phyloP scores from a whole-genome alignment of 2,888 invertebrate species.

The Eupithecia subfuscata region DNA sequence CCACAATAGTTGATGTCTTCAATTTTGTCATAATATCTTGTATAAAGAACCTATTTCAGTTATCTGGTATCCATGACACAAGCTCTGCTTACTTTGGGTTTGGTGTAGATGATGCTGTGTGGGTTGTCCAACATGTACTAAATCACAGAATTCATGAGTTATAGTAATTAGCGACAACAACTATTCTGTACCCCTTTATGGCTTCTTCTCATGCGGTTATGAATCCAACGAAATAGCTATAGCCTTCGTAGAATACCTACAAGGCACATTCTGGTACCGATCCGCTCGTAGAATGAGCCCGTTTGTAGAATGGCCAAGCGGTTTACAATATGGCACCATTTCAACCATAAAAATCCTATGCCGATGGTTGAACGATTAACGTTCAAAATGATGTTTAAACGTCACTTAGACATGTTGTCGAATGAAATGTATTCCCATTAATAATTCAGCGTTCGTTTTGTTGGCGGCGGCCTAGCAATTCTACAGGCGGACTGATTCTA shows the following conservation, averaged over 20 bases:
- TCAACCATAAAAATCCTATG: too few relatives aligned
- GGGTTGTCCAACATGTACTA: too few relatives aligned
- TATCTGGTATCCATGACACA: neutral
- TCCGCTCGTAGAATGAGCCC: neutral
- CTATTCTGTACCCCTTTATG: too few relatives aligned
- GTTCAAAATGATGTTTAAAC: neutral
- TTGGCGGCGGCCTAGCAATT: neutral
- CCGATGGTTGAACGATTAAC: neutral
- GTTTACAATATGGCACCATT: neutral
- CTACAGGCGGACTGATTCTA: too few relatives aligned
- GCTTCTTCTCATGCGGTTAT: neutral
- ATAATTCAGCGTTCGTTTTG: neutral
- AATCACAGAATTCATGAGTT: too few relatives aligned
- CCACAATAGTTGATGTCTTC: too few relatives aligned
- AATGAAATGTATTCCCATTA: neutral
- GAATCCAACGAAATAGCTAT: neutral
- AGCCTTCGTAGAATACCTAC: too few relatives aligned
- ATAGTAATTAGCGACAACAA: too few relatives aligned
- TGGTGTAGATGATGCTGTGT: too few relatives aligned
- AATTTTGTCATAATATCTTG: too few relatives aligned
- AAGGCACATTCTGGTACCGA: too few relatives aligned
- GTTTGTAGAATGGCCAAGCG: neutral
- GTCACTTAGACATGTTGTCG: neutral
- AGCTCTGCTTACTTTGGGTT: neutral
- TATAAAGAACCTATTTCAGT: neutral